phyloP scores from a whole-genome alignment of 2,113 vertebrate species.

The Regulus satrapa region DNA sequence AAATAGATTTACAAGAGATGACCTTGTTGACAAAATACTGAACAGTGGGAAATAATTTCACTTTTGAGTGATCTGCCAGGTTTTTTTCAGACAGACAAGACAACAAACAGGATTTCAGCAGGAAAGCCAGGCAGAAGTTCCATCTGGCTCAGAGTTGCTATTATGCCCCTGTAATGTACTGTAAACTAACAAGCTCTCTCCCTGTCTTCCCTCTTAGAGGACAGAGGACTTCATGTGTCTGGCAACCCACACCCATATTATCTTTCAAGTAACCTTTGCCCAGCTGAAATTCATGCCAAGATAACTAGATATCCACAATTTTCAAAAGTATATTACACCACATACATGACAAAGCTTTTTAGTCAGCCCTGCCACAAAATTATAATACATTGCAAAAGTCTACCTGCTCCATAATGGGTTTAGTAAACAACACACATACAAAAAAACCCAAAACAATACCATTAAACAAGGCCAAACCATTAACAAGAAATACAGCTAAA shows the following conservation, averaged over 20 bases:
- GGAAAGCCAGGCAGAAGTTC: not conserved
- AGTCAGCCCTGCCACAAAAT: not conserved
- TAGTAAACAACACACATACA: not conserved
- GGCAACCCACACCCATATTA: not conserved
- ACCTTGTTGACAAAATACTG: not conserved
- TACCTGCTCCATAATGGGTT: not conserved
- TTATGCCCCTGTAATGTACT: not conserved
- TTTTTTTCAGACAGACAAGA: not conserved
- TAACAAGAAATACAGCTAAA: not conserved
- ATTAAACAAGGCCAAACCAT: not conserved
- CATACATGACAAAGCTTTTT: not conserved
- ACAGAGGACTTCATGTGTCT: not conserved
- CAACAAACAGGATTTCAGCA: not conserved
- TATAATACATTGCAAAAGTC: not conserved
- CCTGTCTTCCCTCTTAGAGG: not conserved
- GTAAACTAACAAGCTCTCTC: not conserved
- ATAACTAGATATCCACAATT: not conserved
- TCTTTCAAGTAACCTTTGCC: not conserved
- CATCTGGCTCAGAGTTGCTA: not conserved
- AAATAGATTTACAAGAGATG: not conserved
- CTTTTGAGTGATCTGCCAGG: not conserved
- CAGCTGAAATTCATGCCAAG: not conserved
- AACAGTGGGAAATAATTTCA: not conserved
- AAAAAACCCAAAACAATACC: not conserved
- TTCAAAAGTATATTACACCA: not conserved